Evolutionary conservation across 2,113 vertebrate species (phyloP).

Genomic region (Halcyon senegalensis): DNA sequence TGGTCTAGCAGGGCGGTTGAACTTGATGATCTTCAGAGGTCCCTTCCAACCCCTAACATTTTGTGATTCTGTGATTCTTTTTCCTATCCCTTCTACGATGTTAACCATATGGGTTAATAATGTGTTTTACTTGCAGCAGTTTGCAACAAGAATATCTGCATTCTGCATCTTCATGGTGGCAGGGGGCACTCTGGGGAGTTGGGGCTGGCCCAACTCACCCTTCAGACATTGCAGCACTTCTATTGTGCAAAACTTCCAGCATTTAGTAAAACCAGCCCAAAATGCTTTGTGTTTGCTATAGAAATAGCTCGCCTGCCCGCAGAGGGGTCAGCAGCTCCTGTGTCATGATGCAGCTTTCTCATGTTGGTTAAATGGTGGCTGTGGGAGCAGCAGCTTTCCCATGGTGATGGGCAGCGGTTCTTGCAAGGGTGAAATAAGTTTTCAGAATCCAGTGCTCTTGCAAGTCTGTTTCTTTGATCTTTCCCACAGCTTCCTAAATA

Average conservation of each 20-base stretch:
- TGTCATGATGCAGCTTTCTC: rapidly evolving
- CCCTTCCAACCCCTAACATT: too few species aligned
- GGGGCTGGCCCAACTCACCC: background rate
- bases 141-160: background rate
- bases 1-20: too few species aligned
- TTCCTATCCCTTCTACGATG: background rate
- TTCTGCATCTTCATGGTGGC: background rate
- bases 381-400: background rate
- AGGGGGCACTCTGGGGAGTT: background rate
- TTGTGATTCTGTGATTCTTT: background rate
- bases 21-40: too few species aligned
- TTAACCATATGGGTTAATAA: background rate
- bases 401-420: background rate
- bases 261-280: background rate
- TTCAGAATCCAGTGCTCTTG: background rate
- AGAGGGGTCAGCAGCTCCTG: background rate
- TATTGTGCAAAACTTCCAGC: background rate
- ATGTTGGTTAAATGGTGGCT: background rate
- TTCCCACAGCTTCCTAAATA: background rate
- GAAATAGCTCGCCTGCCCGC: rapidly evolving
- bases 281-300: background rate
- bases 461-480: background rate
- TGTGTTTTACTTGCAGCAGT: background rate
- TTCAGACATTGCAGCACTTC: rapidly evolving
- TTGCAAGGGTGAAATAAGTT: background rate